These are phyloP conservation scores for Lasioglossum malachurum DNA, from an alignment of 2,888 invertebrate genomes.

Conservation along the genomic window DNA sequence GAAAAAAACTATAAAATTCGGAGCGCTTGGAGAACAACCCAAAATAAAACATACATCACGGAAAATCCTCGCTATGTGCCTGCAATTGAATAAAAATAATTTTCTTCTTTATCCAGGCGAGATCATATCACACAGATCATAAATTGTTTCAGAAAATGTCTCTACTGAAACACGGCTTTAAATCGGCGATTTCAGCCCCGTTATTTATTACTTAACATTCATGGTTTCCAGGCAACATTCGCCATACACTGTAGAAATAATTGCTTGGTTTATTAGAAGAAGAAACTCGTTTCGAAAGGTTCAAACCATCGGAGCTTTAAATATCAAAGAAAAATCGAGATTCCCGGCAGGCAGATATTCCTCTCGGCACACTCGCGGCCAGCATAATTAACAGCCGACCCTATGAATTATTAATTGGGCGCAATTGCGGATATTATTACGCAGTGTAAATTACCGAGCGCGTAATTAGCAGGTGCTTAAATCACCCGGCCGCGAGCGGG, in stretches of 20 bases:
- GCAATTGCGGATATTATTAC: slow-evolving; percentile 30
- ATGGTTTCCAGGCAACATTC: not conserved
- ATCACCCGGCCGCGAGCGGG: slow-evolving; percentile 20
- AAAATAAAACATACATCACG: not conserved
- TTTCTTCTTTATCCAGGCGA: not conserved
- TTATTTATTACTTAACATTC: not conserved
- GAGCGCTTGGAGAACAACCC: not conserved
- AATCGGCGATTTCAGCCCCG: not conserved
- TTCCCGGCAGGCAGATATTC: not conserved
- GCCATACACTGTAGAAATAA: not conserved
- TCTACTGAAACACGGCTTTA: not conserved
- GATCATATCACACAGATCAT: not conserved
- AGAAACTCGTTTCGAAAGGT: not conserved
- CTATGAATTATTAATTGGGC: slow-evolving; percentile 57
- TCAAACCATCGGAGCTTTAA: not conserved
- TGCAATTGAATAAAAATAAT: too few species aligned
- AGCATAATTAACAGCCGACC: slow-evolving; percentile 46
- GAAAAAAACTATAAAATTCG: slow-evolving; percentile 2
- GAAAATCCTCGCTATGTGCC: not conserved
- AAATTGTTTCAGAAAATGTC: not conserved
- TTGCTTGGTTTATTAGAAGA: not conserved
- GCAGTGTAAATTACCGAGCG: slow-evolving; percentile 38
- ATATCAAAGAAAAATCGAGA: not conserved
- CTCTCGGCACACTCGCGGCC: slow-evolving; percentile 23
- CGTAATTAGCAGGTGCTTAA: slow-evolving; percentile 52